A percentile compares a stretch with the other conserved stretches of the same genome.
Conservation (phyloP, 1,140 invertebrate species). For the Trichonephila inaurata region DNA sequence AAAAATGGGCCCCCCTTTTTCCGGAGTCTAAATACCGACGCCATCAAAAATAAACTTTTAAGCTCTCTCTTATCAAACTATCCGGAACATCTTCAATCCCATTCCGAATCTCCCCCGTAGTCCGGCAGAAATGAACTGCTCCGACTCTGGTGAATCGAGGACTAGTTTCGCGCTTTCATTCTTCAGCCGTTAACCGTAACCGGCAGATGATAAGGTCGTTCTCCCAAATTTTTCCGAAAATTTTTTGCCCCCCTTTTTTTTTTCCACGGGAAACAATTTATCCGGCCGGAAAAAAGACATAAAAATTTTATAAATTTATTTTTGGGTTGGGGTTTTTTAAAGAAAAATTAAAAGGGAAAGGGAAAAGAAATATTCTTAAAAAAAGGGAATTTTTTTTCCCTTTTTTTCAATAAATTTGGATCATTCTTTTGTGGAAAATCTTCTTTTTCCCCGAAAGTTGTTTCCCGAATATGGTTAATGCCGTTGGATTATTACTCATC, state of each 20-base stretch:
- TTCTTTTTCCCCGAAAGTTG: neutral
- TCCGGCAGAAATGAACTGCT: conserved; percentile 37
- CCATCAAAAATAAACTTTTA: too few species aligned
- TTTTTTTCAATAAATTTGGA: neutral
- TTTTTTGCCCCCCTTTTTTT: neutral
- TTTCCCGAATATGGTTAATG: neutral
- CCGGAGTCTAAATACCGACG: too few species aligned
- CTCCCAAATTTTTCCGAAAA: conserved; percentile 11
- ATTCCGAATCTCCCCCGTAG: neutral
- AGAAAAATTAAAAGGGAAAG: too few species aligned
- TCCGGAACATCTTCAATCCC: too few species aligned
- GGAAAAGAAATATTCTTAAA: neutral
- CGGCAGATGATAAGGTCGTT: conserved; percentile 13
- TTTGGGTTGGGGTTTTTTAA: too few species aligned
- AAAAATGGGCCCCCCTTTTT: too few species aligned
- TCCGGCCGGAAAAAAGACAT: neutral
- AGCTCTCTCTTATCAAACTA: too few species aligned
- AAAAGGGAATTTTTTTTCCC: neutral
- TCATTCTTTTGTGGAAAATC: neutral
- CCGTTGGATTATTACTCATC: conserved; percentile 23
- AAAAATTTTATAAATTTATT: neutral
- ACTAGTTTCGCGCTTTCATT: conserved; percentile 65
- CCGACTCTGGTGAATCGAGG: conserved; percentile 44
- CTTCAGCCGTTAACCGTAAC: conserved; percentile 58
- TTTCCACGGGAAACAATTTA: neutral